Conservation (phyloP, 2,113 vertebrate genomes). For the Cairina moschata region DNA sequence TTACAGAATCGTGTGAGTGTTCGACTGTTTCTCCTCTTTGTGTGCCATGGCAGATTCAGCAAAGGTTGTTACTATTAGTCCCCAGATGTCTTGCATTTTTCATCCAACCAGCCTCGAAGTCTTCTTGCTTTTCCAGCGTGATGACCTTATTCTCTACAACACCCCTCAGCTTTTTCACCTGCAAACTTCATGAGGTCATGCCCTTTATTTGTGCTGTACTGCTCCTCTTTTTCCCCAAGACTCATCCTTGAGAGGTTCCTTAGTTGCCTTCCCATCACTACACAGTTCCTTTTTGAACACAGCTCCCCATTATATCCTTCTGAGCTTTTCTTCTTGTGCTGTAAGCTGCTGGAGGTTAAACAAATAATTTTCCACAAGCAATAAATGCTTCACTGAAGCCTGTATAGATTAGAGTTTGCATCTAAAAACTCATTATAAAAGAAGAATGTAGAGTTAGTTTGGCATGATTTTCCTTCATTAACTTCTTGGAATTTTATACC, state of each 20-base stretch:
- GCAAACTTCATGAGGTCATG: neutral
- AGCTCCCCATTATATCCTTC: neutral
- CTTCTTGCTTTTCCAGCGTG: neutral
- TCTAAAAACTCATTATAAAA: neutral
- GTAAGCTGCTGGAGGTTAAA: neutral
- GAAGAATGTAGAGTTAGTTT: neutral
- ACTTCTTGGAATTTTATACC: neutral
- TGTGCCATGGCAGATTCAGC: neutral
- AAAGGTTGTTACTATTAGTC: neutral
- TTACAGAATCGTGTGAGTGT: neutral
- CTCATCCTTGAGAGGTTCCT: neutral
- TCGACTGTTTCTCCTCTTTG: neutral
- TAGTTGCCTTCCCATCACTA: neutral
- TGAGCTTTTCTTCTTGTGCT: neutral
- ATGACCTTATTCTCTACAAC: neutral
- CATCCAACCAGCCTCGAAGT: neutral
- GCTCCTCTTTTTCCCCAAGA: neutral
- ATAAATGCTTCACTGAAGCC: neutral
- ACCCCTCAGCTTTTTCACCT: neutral
- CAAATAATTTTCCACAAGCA: neutral
- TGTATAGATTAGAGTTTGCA: neutral
- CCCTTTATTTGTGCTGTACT: neutral
- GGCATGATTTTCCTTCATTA: neutral
- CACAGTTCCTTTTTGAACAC: neutral
- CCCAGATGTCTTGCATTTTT: neutral